Evolutionary conservation across 2,797 vertebrate genomes (phyloP), one percentile per base, ranked within the genome.

Genomic region (Amazonetta brasiliensis): DNA sequence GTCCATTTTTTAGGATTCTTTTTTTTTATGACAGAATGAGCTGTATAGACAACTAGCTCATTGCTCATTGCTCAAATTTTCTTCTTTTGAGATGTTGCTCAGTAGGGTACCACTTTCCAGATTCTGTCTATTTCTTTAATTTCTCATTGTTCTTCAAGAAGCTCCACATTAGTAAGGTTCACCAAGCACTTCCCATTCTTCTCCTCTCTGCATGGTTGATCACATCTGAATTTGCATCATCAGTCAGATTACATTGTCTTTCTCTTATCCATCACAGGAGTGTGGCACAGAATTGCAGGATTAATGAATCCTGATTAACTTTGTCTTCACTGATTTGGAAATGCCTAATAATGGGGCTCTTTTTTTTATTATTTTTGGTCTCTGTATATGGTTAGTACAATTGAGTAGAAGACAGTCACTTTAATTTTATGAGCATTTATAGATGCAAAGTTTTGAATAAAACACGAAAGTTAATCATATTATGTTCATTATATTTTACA

Each of bases 301-400:
- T 80, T 94, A 96, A 91, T 91, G 59, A 92, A 90, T 82, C 44
- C 43, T 77, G 83, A 87, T 90, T 92, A 91, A 91, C 43, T 84
- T 86, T 73, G 35, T 84, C 67, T 67, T 94, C 6, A 2, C 14
- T 74, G 74, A 52, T 87, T 81, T 92, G 58, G n/a, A 96, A 87
- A 84, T 23, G 15, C 50, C 33, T 87, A 50, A 67, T 67, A 80
- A 67, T 39, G 15, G 8, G 11, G 6, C 14, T 62, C 82, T 6
- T 35, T 52, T 50, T 26, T 26, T 52, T 52, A 16, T 28, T 28
- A 28, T 52, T 52, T 52, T 28, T 52, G 14, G 50, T 28, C 8
- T 68, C 2, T 55, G 0, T 23, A 37, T 48, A 17, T 19, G 15
- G 23, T 11, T 39, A 28, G 0, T 21, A 21, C 60, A 91, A 77